Evolutionary conservation across 92 coral and sea anemone genomes (phyloP).

Genomic region (Palythoa grandiflora): DNA sequence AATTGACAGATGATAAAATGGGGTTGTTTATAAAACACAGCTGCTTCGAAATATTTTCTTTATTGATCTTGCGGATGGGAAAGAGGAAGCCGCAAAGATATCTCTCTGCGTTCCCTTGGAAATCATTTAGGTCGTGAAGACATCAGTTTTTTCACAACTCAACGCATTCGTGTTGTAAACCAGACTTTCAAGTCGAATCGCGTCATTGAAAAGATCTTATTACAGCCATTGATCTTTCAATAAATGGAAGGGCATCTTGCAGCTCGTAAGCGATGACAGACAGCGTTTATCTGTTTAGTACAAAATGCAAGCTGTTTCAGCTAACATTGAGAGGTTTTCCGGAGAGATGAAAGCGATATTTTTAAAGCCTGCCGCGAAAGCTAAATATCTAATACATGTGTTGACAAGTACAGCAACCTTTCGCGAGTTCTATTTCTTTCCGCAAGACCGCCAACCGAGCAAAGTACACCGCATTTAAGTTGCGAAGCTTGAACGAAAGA

Average conservation of each 20-base stretch:
- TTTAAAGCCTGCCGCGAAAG: constrained; percentile 28
- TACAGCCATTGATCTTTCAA: constrained; percentile 41
- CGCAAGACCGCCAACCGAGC: constrained; percentile 40
- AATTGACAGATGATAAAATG: constrained; percentile 89
- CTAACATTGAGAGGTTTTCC: constrained; percentile 6
- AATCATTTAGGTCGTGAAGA: constrained; percentile 11
- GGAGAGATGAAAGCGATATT: constrained; percentile 30
- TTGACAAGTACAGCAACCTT: constrained; percentile 25
- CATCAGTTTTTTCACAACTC: constrained; percentile 41
- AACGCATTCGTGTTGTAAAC: constrained; percentile 34
- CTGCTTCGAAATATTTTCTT: constrained; percentile 78
- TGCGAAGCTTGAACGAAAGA: constrained; percentile 6
- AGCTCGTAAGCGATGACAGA: constrained; percentile 32
- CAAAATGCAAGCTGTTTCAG: constrained; percentile 40
- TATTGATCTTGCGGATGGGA: constrained; percentile 82
- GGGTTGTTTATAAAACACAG: constrained; percentile 94
- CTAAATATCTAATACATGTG: constrained; percentile 25
- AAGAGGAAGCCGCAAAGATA: constrained; percentile 49
- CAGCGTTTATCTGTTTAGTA: constrained; percentile 20
- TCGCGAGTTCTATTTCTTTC: background rate
- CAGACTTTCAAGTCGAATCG: background rate
- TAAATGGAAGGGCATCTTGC: constrained; percentile 1
- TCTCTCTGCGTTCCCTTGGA: constrained; percentile 35
- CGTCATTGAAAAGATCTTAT: constrained; percentile 33
- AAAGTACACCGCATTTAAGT: background rate